These are phyloP conservation scores for Astreopora myriophthalma DNA, from an alignment of 64 coral and sea anemone genomes.

Conservation along the genomic window DNA sequence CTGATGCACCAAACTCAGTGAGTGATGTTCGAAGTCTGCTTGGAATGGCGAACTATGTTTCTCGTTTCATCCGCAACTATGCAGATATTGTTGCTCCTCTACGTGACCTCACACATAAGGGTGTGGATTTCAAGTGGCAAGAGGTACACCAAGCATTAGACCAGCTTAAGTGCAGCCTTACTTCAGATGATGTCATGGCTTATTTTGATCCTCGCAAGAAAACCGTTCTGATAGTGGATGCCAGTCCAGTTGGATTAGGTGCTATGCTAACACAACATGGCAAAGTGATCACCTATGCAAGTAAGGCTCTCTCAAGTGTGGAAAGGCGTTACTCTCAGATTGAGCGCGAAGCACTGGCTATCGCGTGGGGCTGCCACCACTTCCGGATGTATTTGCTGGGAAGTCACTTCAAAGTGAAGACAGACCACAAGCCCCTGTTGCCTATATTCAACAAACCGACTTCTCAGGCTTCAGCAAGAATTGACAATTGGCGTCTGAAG, in stretches of 20 bases:
- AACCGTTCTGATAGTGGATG: conserved; percentile 64
- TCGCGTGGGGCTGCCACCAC: conserved; percentile 34
- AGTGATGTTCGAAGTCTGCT: background rate
- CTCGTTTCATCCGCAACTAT: conserved; percentile 57
- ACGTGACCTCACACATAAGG: conserved; percentile 38
- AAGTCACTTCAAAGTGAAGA: conserved; percentile 40
- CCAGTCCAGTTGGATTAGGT: conserved; percentile 57
- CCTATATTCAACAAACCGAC: background rate
- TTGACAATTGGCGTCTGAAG: conserved; percentile 6
- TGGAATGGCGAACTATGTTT: conserved; percentile 57
- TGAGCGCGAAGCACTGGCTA: conserved; percentile 54
- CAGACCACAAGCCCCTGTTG: conserved; percentile 42
- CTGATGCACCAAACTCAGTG: background rate
- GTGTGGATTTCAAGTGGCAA: conserved; percentile 14
- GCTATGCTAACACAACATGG: conserved; percentile 45
- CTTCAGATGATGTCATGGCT: conserved; percentile 25
- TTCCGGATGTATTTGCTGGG: conserved; percentile 50
- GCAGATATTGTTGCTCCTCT: conserved; percentile 36
- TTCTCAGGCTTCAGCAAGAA: conserved; percentile 8
- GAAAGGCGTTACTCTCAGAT: conserved; percentile 55
- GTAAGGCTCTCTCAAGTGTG: conserved; percentile 30
- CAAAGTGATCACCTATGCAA: conserved; percentile 52
- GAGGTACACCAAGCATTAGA: conserved; percentile 47
- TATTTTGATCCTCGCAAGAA: conserved; percentile 62
- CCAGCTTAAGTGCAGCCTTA: conserved; percentile 34